Conservation (phyloP, 2,888 invertebrate species). For the Oligia latruncula region DNA sequence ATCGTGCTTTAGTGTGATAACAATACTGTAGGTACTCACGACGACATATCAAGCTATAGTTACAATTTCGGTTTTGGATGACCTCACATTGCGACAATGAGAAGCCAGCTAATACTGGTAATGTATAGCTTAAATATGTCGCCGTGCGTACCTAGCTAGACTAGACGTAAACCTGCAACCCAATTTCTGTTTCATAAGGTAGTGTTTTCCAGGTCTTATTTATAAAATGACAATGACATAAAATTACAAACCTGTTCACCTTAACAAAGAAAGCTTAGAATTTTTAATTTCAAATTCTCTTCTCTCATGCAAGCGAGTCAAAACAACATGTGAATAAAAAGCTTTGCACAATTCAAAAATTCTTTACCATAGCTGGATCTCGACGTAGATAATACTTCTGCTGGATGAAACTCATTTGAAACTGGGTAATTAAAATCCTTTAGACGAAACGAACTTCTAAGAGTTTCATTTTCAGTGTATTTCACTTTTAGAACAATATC, state of each 20-base stretch:
- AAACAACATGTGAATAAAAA: slow-evolving; percentile 49
- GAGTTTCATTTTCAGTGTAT: slow-evolving; percentile 45
- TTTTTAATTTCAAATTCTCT: slow-evolving; percentile 56
- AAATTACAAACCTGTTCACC: slow-evolving; percentile 18
- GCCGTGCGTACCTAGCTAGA: not conserved
- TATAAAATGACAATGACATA: slow-evolving; percentile 1
- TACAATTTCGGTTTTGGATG: too few relatives aligned
- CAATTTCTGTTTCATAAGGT: not conserved
- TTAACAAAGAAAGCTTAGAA: slow-evolving; percentile 32
- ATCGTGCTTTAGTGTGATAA: too few relatives aligned
- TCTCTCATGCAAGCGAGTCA: slow-evolving; percentile 15
- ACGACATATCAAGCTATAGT: not conserved
- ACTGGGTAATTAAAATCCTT: slow-evolving; percentile 60
- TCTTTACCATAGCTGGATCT: slow-evolving; percentile 30
- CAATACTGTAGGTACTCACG: not conserved
- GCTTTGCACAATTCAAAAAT: slow-evolving; percentile 43
- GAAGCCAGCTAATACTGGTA: not conserved
- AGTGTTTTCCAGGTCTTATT: not conserved
- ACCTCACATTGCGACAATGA: too few relatives aligned
- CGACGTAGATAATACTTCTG: slow-evolving; percentile 40
- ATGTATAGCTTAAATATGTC: not conserved
- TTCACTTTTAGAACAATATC: slow-evolving; percentile 50
- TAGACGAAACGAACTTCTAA: slow-evolving; percentile 34
- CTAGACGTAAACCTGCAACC: too few relatives aligned
- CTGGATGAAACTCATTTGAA: slow-evolving; percentile 53